Evolutionary conservation across 2,797 vertebrate species (phyloP), one percentile per base, ranked within the genome.

Genomic region (Neosilurus mollespiculum): DNA sequence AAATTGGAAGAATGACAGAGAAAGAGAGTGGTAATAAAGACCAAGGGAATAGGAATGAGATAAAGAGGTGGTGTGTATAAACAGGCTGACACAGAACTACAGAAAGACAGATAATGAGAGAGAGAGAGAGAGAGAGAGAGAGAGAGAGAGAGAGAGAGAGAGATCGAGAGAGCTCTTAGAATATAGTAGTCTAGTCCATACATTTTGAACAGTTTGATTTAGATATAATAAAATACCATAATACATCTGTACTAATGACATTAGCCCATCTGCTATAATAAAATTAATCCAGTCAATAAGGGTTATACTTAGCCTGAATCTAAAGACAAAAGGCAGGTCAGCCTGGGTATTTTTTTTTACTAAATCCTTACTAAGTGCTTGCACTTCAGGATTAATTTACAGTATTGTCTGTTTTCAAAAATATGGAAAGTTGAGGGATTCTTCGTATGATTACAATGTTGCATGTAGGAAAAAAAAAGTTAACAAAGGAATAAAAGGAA

Each of bases 31-130:
- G 14, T 6, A 30, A 20, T 30, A 30, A 20, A 1, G 18, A 34
- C 18, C 10, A 34, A 15, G 14, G 20, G 11, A 24, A 61, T 61
- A 15, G 43, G 3, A 49, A 22, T 9, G 75, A 61, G 58, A 61
- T 43, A 61, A 61, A 43, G 58, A 61, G 20, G 58, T 8, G 3
- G 18, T 1, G 34, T 34, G 26, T 18, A 75, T 75, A 34, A 75
- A 75, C 53, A 58, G 26, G 34, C 53, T 75, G 53, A 58, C 53
- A 12, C 53, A 30, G 26, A 75, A 56, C 10, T 56, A 56, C 15
- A 20, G 54, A 75, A 75, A 58, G 11, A 56, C 30, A n/a, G 73
- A 61, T 37, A 76, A 61, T 30, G 30, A 37, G 54, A 75, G 72
- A 34, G 24, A 58, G 53, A 9, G n/a, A 56, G 71, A 49, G 67